phyloP scores from a whole-genome alignment of 2,888 invertebrate genomes.

The Heliconius hortense region DNA sequence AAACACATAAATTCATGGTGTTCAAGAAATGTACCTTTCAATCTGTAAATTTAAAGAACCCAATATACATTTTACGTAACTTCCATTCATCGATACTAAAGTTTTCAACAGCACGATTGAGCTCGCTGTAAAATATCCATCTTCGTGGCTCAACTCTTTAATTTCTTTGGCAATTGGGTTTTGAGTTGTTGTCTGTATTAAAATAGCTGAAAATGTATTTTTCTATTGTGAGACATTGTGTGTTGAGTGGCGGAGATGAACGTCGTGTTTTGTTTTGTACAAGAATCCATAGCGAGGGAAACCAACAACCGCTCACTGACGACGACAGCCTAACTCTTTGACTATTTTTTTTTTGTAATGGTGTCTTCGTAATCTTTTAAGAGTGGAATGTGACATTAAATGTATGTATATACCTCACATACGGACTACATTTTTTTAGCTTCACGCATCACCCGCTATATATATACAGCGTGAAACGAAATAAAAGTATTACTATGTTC shows the following conservation, averaged over 20 bases:
- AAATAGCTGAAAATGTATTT: slow-evolving; percentile 4
- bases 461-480: too few species aligned
- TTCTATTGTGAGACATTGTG: not conserved
- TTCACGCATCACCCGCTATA: too few species aligned
- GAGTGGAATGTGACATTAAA: too few species aligned
- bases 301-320: too few species aligned
- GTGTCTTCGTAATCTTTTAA: too few species aligned
- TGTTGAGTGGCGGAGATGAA: not conserved
- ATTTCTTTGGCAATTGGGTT: slow-evolving; percentile 25
- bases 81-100: slow-evolving; percentile 6
- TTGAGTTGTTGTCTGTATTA: not conserved
- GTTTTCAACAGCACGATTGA: slow-evolving; percentile 11
- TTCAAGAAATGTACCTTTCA: slow-evolving; percentile 7
- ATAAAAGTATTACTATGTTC: too few species aligned
- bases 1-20: too few species aligned
- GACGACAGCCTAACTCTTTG: too few species aligned
- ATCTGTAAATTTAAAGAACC: slow-evolving; percentile 6
- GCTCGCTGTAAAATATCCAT: slow-evolving; percentile 28
- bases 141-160: not conserved
- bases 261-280: not conserved
- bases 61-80: not conserved
- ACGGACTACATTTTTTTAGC: too few species aligned
- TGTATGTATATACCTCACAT: too few species aligned
- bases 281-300: too few species aligned
- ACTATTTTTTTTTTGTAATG: too few species aligned